Evolutionary conservation across 2,797 vertebrate genomes (phyloP).

Genomic region (Hylomyscus alleni): DNA sequence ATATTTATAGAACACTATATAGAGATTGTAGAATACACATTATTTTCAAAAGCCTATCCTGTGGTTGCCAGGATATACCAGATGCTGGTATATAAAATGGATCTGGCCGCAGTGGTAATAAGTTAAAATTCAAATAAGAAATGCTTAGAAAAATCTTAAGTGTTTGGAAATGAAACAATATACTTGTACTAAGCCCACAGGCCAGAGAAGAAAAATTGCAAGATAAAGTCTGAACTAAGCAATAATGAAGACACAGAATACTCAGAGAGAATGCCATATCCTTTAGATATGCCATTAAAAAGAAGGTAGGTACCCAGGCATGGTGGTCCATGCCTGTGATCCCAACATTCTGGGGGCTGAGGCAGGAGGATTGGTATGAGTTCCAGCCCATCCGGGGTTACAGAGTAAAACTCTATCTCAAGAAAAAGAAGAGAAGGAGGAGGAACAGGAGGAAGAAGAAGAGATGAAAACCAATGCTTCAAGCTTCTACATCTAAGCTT

Average conservation of each 20-base stretch:
- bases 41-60: constrained; percentile 19
- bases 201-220: not conserved
- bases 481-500: not conserved
- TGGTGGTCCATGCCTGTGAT: not conserved
- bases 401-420: not conserved
- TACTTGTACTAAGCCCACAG: not conserved
- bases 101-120: not conserved
- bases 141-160: constrained; percentile 42
- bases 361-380: not conserved
- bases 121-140: constrained; percentile 49
- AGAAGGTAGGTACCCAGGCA: not conserved
- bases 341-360: not conserved
- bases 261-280: not conserved
- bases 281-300: constrained; percentile 23
- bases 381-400: not conserved
- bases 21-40: not conserved
- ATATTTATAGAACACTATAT: constrained; percentile 35
- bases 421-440: not conserved
- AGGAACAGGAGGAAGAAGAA: not conserved
- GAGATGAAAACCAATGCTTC: not conserved
- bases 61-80: constrained; percentile 5
- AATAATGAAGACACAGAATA: not conserved
- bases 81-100: constrained; percentile 24
- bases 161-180: constrained; percentile 31
- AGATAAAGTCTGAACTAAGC: constrained; percentile 5